Evolutionary conservation across 2,888 invertebrate genomes (phyloP), one percentile per base, ranked within the genome.

Genomic region (Autographa gamma): DNA sequence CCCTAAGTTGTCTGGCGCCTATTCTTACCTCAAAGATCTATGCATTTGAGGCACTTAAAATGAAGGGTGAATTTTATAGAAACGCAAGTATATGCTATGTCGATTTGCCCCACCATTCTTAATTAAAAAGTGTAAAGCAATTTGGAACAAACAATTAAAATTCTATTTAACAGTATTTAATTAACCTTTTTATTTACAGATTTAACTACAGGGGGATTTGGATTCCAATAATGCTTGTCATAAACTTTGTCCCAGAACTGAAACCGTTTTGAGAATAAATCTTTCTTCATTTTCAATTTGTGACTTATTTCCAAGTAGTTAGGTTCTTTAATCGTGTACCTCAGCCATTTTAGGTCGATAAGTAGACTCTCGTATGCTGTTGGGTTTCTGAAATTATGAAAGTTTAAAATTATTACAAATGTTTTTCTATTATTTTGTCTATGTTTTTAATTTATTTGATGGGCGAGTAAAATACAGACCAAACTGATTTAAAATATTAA

Each of bases 241-340:
- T 95, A 95, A 16, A 91, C 83, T 74, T 86, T 88, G 71, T 93
- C 85, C 95, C 95, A 95, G 66, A 95, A 91, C 11, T 85, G 73
- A 71, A 86, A 94, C 18, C 81, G 87, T 14, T 92, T 87, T 61
- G 76, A 79, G 18, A 93, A 91, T 2, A 92, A 82, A 76, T 91
- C 85, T 41, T 87, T 90, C 68, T 89, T 92, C 75, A 91, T 85
- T 63, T 86, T 84, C 25, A 92, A 76, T 52, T 87, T 87, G 38
- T 81, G 85, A 34, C 89, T 87, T n/a, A 95, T 92, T 56, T 92
- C 88, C 63, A 95, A 75, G 74, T 95, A 94, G 64, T 89, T 87
- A 9, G 79, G 87, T n/a, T 90, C 84, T 18, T 90, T 81, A 14
- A 86, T 88, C 41, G 90, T 89, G 69, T 90, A 95, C 34, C 85